These are phyloP conservation scores for Lepus americanus DNA, from an alignment of 2,113 vertebrate species.

Conservation along the genomic window DNA sequence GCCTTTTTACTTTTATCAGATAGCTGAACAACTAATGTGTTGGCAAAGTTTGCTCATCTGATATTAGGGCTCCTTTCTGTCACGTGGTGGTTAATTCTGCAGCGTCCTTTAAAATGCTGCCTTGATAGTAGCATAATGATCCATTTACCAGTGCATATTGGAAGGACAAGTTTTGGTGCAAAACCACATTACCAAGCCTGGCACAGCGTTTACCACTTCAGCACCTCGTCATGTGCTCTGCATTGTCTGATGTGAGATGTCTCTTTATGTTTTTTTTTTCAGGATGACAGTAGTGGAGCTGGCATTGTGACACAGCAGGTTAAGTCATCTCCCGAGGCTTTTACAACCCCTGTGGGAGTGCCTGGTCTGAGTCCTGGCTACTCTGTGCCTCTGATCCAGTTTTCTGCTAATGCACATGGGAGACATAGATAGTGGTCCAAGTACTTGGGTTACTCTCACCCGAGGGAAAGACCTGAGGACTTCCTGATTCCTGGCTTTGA, in stretches of 20 bases:
- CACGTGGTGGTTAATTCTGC: neutral
- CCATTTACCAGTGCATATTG: neutral
- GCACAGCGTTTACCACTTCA: constrained; percentile 16
- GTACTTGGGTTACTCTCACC: too few species aligned
- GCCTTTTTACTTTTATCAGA: constrained; percentile 57
- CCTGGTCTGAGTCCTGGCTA: too few species aligned
- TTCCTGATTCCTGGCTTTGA: too few species aligned
- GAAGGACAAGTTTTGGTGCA: constrained; percentile 16
- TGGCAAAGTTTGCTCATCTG: constrained; percentile 48
- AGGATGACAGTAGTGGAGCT: too few species aligned
- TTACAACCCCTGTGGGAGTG: too few species aligned
- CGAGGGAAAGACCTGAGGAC: too few species aligned
- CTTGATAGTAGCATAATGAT: constrained; percentile 20
- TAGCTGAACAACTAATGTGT: constrained; percentile 2
- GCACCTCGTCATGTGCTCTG: neutral
- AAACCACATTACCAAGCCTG: neutral
- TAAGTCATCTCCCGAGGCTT: too few species aligned
- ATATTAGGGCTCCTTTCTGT: neutral
- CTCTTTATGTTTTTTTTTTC: neutral
- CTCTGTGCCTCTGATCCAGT: neutral
- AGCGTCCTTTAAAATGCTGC: constrained; percentile 43
- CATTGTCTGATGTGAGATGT: neutral
- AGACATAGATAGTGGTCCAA: too few species aligned
- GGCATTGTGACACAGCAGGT: too few species aligned
- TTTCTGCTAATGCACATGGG: neutral